Evolutionary conservation across 1,140 invertebrate species (phyloP).

Genomic region (Meteorus sp.): DNA sequence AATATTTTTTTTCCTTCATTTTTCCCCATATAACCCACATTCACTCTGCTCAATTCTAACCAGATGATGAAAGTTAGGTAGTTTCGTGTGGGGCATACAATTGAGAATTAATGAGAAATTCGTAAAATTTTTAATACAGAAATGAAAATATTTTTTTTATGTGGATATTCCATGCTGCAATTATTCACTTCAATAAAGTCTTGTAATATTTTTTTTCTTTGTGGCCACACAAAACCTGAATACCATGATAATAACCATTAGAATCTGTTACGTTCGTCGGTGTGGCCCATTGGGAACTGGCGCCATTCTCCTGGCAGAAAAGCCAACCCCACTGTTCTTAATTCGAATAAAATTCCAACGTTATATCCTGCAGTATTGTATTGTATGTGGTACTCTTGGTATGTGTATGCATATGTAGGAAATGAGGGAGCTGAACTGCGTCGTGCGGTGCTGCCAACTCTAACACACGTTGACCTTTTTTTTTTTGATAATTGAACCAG

Average conservation of each 20-base stretch:
- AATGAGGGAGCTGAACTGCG: too few relatives aligned
- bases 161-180: background rate
- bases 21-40: background rate
- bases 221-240: conserved; percentile 38
- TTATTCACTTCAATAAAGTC: conserved; percentile 7
- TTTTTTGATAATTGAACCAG: background rate
- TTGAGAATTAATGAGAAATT: too few relatives aligned
- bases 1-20: conserved; percentile 5
- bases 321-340: conserved; percentile 15
- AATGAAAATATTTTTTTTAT: background rate
- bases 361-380: conserved; percentile 14
- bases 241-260: conserved; percentile 44
- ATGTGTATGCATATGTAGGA: too few relatives aligned
- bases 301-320: background rate
- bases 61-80: background rate
- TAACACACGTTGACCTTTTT: too few relatives aligned
- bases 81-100: background rate
- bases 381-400: too few relatives aligned
- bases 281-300: conserved; percentile 28
- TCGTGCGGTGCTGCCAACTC: too few relatives aligned
- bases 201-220: conserved; percentile 34
- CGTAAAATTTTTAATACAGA: too few relatives aligned
- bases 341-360: conserved; percentile 31
- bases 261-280: conserved; percentile 45
- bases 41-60: background rate